phyloP scores from a whole-genome alignment of 2,113 vertebrate species.

The Upupa epops region DNA sequence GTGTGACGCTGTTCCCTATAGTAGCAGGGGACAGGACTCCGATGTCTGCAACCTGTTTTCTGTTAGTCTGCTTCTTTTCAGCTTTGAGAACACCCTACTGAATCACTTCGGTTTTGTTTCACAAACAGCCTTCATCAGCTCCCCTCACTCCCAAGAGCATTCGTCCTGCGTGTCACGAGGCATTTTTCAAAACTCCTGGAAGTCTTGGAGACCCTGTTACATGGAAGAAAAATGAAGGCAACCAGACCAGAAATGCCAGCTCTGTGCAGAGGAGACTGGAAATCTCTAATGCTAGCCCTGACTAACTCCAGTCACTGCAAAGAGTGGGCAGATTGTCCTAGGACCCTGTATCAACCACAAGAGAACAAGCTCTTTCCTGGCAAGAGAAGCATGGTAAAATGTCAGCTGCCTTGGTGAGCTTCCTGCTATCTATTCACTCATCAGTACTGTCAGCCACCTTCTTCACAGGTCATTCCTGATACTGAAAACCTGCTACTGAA shows the following conservation, averaged over 20 bases:
- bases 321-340: background rate
- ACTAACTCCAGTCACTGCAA: conserved; percentile 10
- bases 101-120: conserved; percentile 12
- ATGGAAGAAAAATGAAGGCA: conserved; percentile 73
- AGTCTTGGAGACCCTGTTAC: conserved; percentile 69
- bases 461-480: background rate
- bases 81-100: background rate
- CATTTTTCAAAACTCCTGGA: conserved; percentile 92
- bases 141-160: conserved; percentile 84
- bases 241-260: conserved; percentile 66
- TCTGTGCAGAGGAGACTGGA: conserved; percentile 91
- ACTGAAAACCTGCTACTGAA: conserved; percentile 5
- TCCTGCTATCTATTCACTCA: background rate
- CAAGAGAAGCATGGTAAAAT: background rate
- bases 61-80: background rate
- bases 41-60: background rate
- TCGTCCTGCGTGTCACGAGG: conserved; percentile 65
- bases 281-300: conserved; percentile 73
- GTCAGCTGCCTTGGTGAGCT: background rate
- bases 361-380: background rate
- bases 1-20: background rate
- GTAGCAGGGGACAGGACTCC: background rate
- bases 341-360: background rate
- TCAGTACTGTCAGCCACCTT: conserved; percentile 13
- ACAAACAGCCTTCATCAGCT: conserved; percentile 69